Base-by-base conservation (phyloP, 2,113 vertebrate species). In the Rhagologus leucostigma region DNA sequence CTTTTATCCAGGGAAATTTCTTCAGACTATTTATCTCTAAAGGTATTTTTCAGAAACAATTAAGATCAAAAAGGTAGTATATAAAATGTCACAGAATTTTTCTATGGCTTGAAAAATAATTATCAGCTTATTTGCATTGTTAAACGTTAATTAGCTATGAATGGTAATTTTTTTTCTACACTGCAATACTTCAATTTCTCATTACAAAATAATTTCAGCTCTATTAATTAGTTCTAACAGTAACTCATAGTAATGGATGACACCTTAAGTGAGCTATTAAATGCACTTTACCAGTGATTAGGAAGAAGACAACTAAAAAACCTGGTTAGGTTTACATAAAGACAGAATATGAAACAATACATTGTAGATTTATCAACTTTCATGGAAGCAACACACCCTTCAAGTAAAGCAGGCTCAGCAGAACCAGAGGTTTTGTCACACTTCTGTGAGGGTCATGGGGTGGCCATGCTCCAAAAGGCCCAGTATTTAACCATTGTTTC, bases 181-280 rank as follows among this genome's bases (percentile, higher is more conserved):
- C 68, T 47, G 94, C 70, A 91, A 83, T 89, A 92, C 74, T 93
- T 97, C 96, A 95, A 96, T 95, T 96, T 96, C 96, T 95, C 94
- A 95, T 97, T 96, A 97, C 70, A 47, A 97, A 96, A 97, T 97
- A 96, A 97, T 96, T 97, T 95, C 89, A 94, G 84, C 63, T 95
- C 93, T 94, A 97, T 95, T 96, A 97, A 97, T 97, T 97, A 96
- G 94, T 95, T 95, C 78, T 85, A 97, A 96, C 95, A 96, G 92
- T 97, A 97, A 97, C 94, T 97, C 96, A 97, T 82, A 94, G 83
- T 97, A 97, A 97, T 97, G 92, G 95, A 96, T 96, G 97, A 95
- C 96, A 97, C 80, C 92, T 97, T 97, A 97, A 97, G 94, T 97
- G 95, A 96, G 96, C 95, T 92, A 96, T 94, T 97, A 97, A 97